Base-by-base conservation (phyloP, 2,113 vertebrate genomes). In the Fregata magnificens region DNA sequence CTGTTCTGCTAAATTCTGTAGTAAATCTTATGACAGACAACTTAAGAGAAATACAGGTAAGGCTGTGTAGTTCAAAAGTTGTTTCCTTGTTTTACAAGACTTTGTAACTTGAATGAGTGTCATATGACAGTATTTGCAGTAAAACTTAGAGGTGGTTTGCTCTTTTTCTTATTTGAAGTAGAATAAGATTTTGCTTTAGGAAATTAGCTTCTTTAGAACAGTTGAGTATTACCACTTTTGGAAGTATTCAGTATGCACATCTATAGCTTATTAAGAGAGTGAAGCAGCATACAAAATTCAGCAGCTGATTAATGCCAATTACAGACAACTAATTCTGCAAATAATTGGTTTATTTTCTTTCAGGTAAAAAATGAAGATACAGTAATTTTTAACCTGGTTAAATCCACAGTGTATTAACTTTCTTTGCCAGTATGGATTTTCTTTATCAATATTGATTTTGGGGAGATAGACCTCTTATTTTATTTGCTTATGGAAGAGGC, bases 31-130 rank as follows among this genome's bases (percentile, higher is more conserved):
- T 19, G 65, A 73, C 34, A 82, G 36, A 21, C 42, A 89, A 55
- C 25, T 90, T 85, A 65, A 62, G 53, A 81, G 38, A 84, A 88
- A 87, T 73, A 80, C 49, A 82, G 49, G 11, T 81, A 77, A 67
- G 40, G 18, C 49, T 19, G 7, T 38, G 28, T n/a, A 45, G 47
- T 96, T 96, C 6, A 40, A 69, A 97, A 89, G 38, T 85, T 50
- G 26, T 92, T 96, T 96, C 13, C 16, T 61, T 73, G 73, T 93
- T 91, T 94, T 56, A 59, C 53, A 90, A 91, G 49, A 77, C n/a
- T 81, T 49, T 86, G 38, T 88, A 31, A 38, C 28, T 65, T 65
- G 21, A 79, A 83, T 65, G 49, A 83, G 38, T 94, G 16, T 88
- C 34, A 18, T n/a, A 44, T 82, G 50, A 47, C 15, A 67, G 1